A percentile compares a stretch with the other conserved stretches of the same genome.
These are phyloP conservation scores for Scelioninae gen. 1 DNA, from an alignment of 2,888 invertebrate species.

Conservation along the genomic window DNA sequence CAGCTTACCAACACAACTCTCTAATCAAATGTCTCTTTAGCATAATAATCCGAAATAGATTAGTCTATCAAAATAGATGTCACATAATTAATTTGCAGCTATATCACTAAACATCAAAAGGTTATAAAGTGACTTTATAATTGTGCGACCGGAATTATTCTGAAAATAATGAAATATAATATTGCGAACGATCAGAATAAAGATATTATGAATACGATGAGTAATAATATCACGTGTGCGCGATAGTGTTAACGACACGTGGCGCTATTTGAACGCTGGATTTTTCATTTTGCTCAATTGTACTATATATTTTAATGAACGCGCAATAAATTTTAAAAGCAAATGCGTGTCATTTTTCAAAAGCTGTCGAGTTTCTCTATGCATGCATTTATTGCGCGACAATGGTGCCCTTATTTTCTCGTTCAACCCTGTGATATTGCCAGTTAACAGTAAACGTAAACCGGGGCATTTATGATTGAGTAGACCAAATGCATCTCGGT, in stretches of 20 bases:
- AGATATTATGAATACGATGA: constrained; percentile 7
- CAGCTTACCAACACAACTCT: constrained; percentile 74
- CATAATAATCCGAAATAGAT: constrained; percentile 76
- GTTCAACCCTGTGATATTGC: constrained; percentile 54
- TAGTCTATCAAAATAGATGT: constrained; percentile 75
- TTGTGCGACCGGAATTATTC: not conserved
- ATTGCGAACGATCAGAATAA: not conserved
- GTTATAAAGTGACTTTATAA: not conserved
- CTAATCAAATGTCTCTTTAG: constrained; percentile 79
- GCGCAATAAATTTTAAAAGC: constrained; percentile 56
- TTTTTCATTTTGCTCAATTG: constrained; percentile 50
- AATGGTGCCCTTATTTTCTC: constrained; percentile 70
- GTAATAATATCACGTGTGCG: constrained; percentile 11
- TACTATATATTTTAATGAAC: constrained; percentile 59
- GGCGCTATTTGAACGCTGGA: constrained; percentile 23
- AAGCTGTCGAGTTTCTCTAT: constrained; percentile 53
- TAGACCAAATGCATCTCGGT: constrained; percentile 71
- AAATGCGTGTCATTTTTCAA: constrained; percentile 62
- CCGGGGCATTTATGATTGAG: constrained; percentile 72
- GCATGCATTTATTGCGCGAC: constrained; percentile 61
- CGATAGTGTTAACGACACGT: no score
- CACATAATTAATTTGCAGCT: constrained; percentile 20
- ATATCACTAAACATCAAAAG: not conserved
- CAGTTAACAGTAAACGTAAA: constrained; percentile 74
- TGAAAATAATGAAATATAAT: not conserved